Percentiles rank a stretch among this genome's conserved stretches.
Conservation (phyloP, 2,888 invertebrate species). For the Volucella zonaria region DNA sequence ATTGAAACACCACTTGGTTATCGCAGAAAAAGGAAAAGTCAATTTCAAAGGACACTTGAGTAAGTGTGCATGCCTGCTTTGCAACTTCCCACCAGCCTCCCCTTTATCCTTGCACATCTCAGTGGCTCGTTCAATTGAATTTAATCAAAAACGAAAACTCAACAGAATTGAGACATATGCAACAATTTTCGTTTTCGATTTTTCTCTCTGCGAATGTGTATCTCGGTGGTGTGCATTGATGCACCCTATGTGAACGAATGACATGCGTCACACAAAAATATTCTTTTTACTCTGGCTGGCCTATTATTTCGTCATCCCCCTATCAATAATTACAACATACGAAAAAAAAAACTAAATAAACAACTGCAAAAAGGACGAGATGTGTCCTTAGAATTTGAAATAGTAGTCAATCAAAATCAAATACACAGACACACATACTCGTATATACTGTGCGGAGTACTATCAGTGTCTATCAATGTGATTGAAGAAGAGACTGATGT, state of each 20-base stretch:
- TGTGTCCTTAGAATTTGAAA: slow-evolving; percentile 43
- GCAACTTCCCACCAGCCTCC: too few relatives aligned
- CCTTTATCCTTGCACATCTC: neutral
- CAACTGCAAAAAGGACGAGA: slow-evolving; percentile 21
- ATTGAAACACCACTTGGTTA: slow-evolving; percentile 28
- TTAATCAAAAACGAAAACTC: slow-evolving; percentile 62
- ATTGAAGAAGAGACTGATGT: neutral
- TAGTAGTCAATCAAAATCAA: slow-evolving; percentile 62
- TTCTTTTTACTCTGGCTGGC: slow-evolving; percentile 1
- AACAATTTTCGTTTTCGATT: slow-evolving; percentile 61
- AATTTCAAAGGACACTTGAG: too few relatives aligned
- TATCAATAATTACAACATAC: slow-evolving; percentile 35
- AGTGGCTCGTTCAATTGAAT: slow-evolving; percentile 53
- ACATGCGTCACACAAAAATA: slow-evolving; percentile 2
- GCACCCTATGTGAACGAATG: slow-evolving; percentile 1
- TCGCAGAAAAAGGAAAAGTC: neutral
- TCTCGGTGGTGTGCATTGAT: slow-evolving; percentile 19
- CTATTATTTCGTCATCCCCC: slow-evolving; percentile 38
- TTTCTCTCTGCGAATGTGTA: neutral
- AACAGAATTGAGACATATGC: slow-evolving; percentile 71
- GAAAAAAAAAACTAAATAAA: neutral
- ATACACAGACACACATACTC: slow-evolving; percentile 25
- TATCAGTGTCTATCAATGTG: too few relatives aligned
- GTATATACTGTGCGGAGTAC: slow-evolving; percentile 7
- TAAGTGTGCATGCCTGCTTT: neutral